Percentiles rank a stretch among this genome's conserved stretches.
phyloP scores from a whole-genome alignment of 2,113 vertebrate genomes.

The Sphyrna mokarran region DNA sequence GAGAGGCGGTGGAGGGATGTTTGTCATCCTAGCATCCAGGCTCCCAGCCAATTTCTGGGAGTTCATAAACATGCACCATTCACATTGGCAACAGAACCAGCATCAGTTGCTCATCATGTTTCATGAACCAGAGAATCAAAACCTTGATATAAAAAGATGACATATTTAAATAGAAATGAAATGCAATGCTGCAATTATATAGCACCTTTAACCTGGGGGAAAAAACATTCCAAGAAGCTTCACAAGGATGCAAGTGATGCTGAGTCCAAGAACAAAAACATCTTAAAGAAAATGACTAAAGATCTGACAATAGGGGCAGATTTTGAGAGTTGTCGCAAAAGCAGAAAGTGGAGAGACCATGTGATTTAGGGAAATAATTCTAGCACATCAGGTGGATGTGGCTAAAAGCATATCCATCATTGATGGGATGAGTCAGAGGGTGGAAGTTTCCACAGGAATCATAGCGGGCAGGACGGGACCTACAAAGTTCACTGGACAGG shows the following conservation, averaged over 20 bases:
- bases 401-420: not conserved
- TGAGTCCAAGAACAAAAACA: not conserved
- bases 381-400: not conserved
- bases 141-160: not conserved
- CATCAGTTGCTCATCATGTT: not conserved
- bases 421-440: not conserved
- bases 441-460: too few relatives aligned
- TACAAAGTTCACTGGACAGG: too few relatives aligned
- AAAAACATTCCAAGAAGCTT: not conserved
- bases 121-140: not conserved
- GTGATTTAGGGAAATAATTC: not conserved
- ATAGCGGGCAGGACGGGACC: too few relatives aligned
- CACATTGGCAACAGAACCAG: not conserved
- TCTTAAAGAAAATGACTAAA: not conserved
- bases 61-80: not conserved
- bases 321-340: not conserved
- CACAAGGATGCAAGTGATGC: not conserved
- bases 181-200: not conserved
- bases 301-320: not conserved
- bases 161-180: not conserved
- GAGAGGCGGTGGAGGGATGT: too few relatives aligned
- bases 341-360: not conserved
- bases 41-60: not conserved
- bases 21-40: not conserved
- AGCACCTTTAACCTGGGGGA: not conserved